Percentiles rank a stretch among this genome's conserved stretches.
These are phyloP conservation scores for Microtus pennsylvanicus DNA, from an alignment of 2,113 vertebrate species.

Conservation along the genomic window DNA sequence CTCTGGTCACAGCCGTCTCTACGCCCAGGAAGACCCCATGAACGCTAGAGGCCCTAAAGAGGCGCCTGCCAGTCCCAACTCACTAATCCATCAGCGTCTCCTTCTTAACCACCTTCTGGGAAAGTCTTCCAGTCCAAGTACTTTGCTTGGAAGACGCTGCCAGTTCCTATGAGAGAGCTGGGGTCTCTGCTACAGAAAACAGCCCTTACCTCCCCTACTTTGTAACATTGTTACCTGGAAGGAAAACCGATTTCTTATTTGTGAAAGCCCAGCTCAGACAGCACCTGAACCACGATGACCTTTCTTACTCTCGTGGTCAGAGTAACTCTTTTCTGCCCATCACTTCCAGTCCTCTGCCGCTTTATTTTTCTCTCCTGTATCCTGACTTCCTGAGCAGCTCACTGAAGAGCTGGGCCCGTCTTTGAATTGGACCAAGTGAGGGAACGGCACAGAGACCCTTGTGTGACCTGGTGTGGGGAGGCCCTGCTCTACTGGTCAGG, in stretches of 20 bases:
- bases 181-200: constrained; percentile 12
- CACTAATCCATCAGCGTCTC: neutral
- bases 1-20: neutral
- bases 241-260: neutral
- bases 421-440: neutral
- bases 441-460: neutral
- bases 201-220: neutral
- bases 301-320: neutral
- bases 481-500: neutral
- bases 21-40: neutral
- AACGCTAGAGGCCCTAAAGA: neutral
- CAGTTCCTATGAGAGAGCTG: neutral
- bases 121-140: neutral
- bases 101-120: neutral
- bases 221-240: neutral
- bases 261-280: neutral
- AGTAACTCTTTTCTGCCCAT: neutral
- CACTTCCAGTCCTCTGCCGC: neutral
- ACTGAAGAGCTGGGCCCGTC: neutral
- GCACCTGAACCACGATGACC: neutral
- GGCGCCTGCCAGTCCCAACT: neutral
- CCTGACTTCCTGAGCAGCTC: neutral
- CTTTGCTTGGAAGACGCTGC: neutral
- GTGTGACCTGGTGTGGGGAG: neutral
- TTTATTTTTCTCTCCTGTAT: neutral